Evolutionary conservation across 2,797 vertebrate species (phyloP).

Genomic region (Lates japonicus): DNA sequence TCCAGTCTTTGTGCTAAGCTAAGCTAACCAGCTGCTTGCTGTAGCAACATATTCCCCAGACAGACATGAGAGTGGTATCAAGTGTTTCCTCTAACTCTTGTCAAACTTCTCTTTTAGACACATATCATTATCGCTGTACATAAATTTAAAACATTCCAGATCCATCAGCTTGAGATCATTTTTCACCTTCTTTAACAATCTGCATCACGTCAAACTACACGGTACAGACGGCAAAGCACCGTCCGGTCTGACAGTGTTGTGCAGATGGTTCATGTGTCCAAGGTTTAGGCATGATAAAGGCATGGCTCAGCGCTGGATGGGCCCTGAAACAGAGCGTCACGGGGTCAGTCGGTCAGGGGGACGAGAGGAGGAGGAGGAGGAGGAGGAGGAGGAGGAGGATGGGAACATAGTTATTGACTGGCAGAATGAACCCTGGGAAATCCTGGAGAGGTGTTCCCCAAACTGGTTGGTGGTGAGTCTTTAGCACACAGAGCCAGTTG

Average conservation of each 20-base stretch:
- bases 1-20: conserved; percentile 22
- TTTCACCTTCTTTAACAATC: not conserved
- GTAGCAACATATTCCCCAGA: not conserved
- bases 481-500: conserved; percentile 84
- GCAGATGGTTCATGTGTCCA: conserved; percentile 36
- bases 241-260: conserved; percentile 9
- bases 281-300: conserved; percentile 63
- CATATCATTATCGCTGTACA: conserved; percentile 10
- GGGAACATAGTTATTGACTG: conserved; percentile 39
- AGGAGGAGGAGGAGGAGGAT: not conserved
- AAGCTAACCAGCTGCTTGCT: conserved; percentile 1
- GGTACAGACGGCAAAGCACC: conserved; percentile 28
- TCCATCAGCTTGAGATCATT: conserved; percentile 8
- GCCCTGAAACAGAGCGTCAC: conserved; percentile 33
- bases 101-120: conserved; percentile 10
- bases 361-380: conserved; percentile 13
- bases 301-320: conserved; percentile 68
- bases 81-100: conserved; percentile 2
- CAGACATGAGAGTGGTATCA: not conserved
- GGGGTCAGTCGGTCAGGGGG: conserved; percentile 46
- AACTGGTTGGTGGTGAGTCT: conserved; percentile 1
- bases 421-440: conserved; percentile 44
- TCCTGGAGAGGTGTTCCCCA: conserved; percentile 13
- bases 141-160: conserved; percentile 1
- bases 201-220: conserved; percentile 10